Conservation (phyloP, 2,888 invertebrate genomes). For the Folsomia candida region DNA sequence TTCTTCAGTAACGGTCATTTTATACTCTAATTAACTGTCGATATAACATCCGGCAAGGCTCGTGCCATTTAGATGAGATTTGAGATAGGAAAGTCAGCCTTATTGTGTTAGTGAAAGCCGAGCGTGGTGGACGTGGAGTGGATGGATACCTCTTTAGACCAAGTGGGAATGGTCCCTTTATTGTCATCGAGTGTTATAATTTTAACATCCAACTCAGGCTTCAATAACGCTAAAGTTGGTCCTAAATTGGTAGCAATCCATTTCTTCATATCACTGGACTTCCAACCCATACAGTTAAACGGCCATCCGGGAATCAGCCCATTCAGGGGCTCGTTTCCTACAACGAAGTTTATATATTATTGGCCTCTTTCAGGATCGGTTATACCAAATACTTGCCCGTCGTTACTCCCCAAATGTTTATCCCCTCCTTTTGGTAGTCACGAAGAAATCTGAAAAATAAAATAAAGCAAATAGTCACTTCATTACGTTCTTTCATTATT, state of each 20-base stretch:
- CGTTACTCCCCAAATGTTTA: conserved; percentile 61
- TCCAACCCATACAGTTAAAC: conserved; percentile 60
- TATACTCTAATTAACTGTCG: too few relatives aligned
- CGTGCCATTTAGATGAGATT: too few relatives aligned
- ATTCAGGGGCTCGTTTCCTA: conserved; percentile 60
- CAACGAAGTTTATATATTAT: too few relatives aligned
- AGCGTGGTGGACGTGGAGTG: too few relatives aligned
- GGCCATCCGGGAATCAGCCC: conserved; percentile 51
- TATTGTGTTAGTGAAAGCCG: too few relatives aligned
- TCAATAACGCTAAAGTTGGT: conserved; percentile 56
- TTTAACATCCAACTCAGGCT: conserved; percentile 54
- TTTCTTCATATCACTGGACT: conserved; percentile 55
- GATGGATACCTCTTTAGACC: conserved; percentile 58
- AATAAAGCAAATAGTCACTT: conserved; percentile 11
- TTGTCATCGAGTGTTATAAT: conserved; percentile 60
- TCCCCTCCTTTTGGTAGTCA: conserved; percentile 66
- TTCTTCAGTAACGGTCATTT: too few relatives aligned
- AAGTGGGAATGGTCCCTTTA: conserved; percentile 62
- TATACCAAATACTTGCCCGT: too few relatives aligned
- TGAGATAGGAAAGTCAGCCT: too few relatives aligned
- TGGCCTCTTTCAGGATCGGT: too few relatives aligned
- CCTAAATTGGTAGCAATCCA: conserved; percentile 58
- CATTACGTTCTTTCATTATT: background rate
- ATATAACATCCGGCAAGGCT: too few relatives aligned
- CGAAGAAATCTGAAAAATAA: conserved; percentile 67